phyloP scores from a whole-genome alignment of 2,113 vertebrate genomes.

The Sphaerodactylus townsendi region DNA sequence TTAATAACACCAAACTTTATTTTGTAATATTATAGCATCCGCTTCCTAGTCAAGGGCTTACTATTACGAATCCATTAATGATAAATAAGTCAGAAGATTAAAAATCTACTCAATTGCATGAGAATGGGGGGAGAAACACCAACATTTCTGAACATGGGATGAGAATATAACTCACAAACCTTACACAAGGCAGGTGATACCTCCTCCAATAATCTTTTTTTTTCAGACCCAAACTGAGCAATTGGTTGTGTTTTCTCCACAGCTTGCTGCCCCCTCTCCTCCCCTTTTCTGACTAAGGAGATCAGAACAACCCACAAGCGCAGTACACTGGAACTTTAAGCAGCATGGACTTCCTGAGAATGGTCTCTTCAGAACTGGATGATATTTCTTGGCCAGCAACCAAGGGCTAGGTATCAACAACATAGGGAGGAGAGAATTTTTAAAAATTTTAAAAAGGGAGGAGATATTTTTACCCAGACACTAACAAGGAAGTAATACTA shows the following conservation, averaged over 20 bases:
- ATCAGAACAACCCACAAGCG: neutral
- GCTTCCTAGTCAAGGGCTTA: neutral
- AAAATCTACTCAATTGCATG: neutral
- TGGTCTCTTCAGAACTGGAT: neutral
- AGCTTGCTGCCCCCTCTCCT: too few relatives aligned
- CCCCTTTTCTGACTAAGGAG: neutral
- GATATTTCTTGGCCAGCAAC: neutral
- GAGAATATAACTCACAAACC: neutral
- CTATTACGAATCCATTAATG: neutral
- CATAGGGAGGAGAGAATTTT: neutral
- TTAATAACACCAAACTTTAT: too few relatives aligned
- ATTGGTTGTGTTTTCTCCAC: too few relatives aligned
- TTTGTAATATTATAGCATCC: neutral
- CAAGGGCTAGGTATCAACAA: neutral
- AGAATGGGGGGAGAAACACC: too few relatives aligned
- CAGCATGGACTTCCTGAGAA: neutral
- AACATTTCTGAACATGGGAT: neutral
- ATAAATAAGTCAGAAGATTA: too few relatives aligned
- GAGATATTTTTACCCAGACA: too few relatives aligned
- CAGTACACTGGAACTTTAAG: too few relatives aligned
- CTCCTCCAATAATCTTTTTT: too few relatives aligned
- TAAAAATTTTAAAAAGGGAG: too few relatives aligned
- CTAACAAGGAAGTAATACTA: too few relatives aligned
- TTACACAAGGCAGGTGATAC: too few relatives aligned
- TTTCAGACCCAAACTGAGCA: too few relatives aligned